Base-by-base conservation (phyloP, 2,888 invertebrate species). In the Phaonia tiefii region DNA sequence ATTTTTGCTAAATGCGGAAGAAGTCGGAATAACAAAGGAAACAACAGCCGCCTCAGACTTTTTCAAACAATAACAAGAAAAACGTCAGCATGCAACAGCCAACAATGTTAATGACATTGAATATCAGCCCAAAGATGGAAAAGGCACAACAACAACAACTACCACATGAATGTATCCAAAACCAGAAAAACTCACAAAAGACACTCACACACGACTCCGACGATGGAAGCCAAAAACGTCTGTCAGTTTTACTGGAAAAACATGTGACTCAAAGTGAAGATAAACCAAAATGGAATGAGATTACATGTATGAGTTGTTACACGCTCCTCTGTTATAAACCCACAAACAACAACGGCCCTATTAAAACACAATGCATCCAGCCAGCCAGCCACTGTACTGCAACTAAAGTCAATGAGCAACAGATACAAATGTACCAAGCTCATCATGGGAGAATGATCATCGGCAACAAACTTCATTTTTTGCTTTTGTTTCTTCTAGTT, bases 91-190 rank as follows among this genome's bases (percentile, higher is more conserved):
- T 81, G 77, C 77, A 75, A 81, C 78, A n/a, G n/a, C n/a, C n/a
- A n/a, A n/a, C 49, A 49, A n/a, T 17, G 81, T 81, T 81, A 81
- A 81, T 81, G 81, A 81, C 81, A 81, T 81, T 81, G 81, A 78
- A 72, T 58, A 78, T 46, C 75, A 76, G 51, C 37, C 51, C 11
- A 2, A 63, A 56, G 39, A 65, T 70, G 58, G 42, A 20, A 49
- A 69, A 31, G 26, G 54, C 66, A 37, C n/a, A 25, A 42, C 42
- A 13, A 25, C 26, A 44, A 56, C n/a, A 54, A 20, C 15, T 58
- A 31, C 31, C 31, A 65, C 65, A 49, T 22, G 20, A 13, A n/a
- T n/a, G n/a, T n/a, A n/a, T n/a, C 58, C 26, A 11, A 13, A 65
- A 58, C 66, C 58, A 25, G 25, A n/a, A n/a, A n/a, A n/a, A n/a